Evolutionary conservation across 2,797 vertebrate genomes (phyloP).

Genomic region (Tragopan temminckii): DNA sequence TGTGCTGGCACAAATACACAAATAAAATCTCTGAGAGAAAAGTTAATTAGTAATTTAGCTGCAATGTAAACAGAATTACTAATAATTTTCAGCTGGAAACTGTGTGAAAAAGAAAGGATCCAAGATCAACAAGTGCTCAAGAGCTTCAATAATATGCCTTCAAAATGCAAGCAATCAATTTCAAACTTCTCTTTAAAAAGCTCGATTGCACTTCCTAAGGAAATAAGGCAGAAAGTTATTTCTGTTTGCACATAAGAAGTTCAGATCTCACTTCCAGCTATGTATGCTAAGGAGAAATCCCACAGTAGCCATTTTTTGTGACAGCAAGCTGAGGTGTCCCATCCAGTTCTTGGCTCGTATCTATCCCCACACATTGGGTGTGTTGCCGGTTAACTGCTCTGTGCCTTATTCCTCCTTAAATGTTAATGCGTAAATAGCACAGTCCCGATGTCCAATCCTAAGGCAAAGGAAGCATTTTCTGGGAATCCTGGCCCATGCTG

Average conservation of each 20-base stretch:
- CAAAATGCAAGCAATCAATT: conserved; percentile 64
- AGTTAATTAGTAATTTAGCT: conserved; percentile 65
- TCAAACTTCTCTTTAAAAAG: conserved; percentile 54
- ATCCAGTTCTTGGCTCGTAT: conserved; percentile 21
- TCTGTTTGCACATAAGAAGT: conserved; percentile 35
- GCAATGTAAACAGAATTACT: conserved; percentile 56
- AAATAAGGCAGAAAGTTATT: conserved; percentile 37
- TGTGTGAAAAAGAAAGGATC: conserved; percentile 30
- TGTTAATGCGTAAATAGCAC: not conserved
- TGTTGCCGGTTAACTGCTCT: not conserved
- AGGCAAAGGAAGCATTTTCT: not conserved
- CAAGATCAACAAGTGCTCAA: conserved; percentile 45
- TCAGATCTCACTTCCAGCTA: conserved; percentile 39
- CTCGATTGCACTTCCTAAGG: conserved; percentile 39
- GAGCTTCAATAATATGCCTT: conserved; percentile 59
- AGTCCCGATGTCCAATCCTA: not conserved
- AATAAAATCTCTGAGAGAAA: conserved; percentile 36
- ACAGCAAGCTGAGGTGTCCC: conserved; percentile 2
- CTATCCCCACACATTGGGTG: conserved; percentile 22
- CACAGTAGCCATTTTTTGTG: conserved; percentile 30
- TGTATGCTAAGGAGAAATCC: conserved; percentile 41
- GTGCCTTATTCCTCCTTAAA: conserved; percentile 9
- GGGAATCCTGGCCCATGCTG: not conserved
- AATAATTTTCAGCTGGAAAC: conserved; percentile 52
- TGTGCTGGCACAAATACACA: conserved; percentile 23